Evolutionary conservation across 1,140 invertebrate genomes (phyloP).

Genomic region (Colletes gigas): DNA sequence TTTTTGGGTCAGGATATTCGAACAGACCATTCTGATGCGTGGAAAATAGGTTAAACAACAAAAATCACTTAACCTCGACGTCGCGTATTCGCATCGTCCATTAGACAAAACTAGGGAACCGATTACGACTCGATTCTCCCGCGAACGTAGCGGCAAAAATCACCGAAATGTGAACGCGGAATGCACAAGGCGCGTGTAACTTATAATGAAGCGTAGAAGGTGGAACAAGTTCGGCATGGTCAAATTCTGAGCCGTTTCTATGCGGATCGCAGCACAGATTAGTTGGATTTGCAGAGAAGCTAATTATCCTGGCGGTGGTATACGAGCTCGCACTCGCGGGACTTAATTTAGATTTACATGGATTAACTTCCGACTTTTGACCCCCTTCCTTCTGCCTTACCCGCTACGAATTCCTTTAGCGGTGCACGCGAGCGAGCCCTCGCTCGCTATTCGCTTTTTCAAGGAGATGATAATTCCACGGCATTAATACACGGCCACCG

Average conservation of each 20-base stretch:
- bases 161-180: not conserved
- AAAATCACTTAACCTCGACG: too few relatives aligned
- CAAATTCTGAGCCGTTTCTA: constrained; percentile 40
- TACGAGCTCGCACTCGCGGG: constrained; percentile 40
- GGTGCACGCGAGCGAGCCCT: not conserved
- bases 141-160: too few relatives aligned
- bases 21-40: too few relatives aligned
- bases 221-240: constrained; percentile 36
- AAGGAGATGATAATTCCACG: constrained; percentile 32
- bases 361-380: constrained; percentile 40
- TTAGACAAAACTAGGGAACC: not conserved
- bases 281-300: constrained; percentile 48
- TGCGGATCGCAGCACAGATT: constrained; percentile 41
- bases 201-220: constrained; percentile 20
- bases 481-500: constrained; percentile 20
- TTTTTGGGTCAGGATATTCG: too few relatives aligned
- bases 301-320: constrained; percentile 41
- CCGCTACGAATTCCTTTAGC: constrained; percentile 27
- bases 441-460: constrained; percentile 24
- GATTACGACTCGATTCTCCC: not conserved
- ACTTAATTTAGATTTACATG: constrained; percentile 53
- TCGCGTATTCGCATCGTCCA: too few relatives aligned
- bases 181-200: not conserved
- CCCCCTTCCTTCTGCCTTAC: not conserved
- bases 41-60: too few relatives aligned